Conservation (phyloP, 2,797 vertebrate genomes). For the Rhyacichthys aspro region DNA sequence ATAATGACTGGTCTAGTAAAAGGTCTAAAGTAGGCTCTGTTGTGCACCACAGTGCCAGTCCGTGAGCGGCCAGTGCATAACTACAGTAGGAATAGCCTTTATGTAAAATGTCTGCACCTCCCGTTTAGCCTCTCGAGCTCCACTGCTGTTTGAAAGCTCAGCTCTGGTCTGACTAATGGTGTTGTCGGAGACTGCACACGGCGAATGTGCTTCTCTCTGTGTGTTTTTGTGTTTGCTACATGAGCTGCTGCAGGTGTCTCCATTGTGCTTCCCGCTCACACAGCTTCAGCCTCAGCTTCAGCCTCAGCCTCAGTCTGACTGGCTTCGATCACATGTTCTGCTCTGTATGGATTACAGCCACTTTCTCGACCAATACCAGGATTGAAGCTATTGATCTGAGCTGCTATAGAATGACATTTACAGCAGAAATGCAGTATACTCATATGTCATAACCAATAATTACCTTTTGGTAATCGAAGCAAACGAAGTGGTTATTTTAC, state of each 20-base stretch:
- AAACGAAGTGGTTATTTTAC: too few relatives aligned
- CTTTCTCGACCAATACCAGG: slow-evolving; percentile 12
- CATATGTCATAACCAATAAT: too few relatives aligned
- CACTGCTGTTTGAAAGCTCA: slow-evolving; percentile 34
- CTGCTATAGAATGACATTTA: neutral
- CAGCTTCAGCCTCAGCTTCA: slow-evolving; percentile 41
- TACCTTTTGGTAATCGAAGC: too few relatives aligned
- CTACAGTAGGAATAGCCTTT: slow-evolving; percentile 34
- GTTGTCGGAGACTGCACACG: slow-evolving; percentile 18
- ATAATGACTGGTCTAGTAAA: slow-evolving; percentile 44
- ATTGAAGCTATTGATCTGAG: neutral
- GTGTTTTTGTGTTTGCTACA: slow-evolving; percentile 30
- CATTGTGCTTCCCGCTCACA: slow-evolving; percentile 19
- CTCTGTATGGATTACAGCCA: slow-evolving; percentile 32
- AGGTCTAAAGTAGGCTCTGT: slow-evolving; percentile 43
- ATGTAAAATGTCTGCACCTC: slow-evolving; percentile 55
- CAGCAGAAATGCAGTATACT: neutral
- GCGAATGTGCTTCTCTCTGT: slow-evolving; percentile 43
- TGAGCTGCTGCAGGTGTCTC: slow-evolving; percentile 29
- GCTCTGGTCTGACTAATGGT: slow-evolving; percentile 53
- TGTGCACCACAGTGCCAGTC: slow-evolving; percentile 37
- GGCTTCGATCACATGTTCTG: slow-evolving; percentile 45
- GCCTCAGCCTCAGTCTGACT: slow-evolving; percentile 54
- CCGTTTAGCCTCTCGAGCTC: slow-evolving; percentile 34
- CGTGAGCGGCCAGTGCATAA: slow-evolving; percentile 36